Conservation (phyloP, 2,888 invertebrate species). For the Amphipyra tragopoginis region DNA sequence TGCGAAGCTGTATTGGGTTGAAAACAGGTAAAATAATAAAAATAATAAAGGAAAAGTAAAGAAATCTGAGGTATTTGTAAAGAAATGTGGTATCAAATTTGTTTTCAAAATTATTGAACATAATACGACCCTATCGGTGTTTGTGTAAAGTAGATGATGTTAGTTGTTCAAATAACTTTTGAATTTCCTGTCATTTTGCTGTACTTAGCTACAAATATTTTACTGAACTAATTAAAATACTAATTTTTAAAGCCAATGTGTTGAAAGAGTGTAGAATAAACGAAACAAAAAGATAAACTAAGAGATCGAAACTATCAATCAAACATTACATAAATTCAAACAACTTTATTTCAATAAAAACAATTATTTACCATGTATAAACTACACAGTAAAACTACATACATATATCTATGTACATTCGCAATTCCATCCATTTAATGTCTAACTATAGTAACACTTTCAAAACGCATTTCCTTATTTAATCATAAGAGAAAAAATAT, state of each 20-base stretch:
- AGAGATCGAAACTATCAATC: conserved; percentile 65
- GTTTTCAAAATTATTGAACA: too few species aligned
- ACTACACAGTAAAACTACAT: conserved; percentile 63
- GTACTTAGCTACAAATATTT: too few species aligned
- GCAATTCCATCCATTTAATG: conserved; percentile 65
- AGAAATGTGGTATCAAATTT: neutral
- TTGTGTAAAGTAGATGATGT: too few species aligned
- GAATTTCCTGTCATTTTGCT: too few species aligned
- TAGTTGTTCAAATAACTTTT: too few species aligned
- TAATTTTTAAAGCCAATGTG: too few species aligned
- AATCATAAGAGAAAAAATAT: conserved; percentile 45
- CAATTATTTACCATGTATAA: conserved; percentile 60
- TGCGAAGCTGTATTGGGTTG: conserved; percentile 7
- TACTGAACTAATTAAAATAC: too few species aligned
- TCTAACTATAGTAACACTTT: conserved; percentile 27
- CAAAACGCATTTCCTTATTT: conserved; percentile 47
- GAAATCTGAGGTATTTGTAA: too few species aligned
- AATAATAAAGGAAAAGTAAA: conserved; percentile 4
- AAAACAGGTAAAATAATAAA: conserved; percentile 24
- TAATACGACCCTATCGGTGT: too few species aligned
- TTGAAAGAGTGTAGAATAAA: too few species aligned
- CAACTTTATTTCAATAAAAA: conserved; percentile 82
- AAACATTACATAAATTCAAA: conserved; percentile 77
- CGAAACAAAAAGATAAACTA: conserved; percentile 37
- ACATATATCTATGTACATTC: conserved; percentile 64